Evolutionary conservation across 2,888 invertebrate genomes (phyloP).

Genomic region (Orthonychiurus folsomi): DNA sequence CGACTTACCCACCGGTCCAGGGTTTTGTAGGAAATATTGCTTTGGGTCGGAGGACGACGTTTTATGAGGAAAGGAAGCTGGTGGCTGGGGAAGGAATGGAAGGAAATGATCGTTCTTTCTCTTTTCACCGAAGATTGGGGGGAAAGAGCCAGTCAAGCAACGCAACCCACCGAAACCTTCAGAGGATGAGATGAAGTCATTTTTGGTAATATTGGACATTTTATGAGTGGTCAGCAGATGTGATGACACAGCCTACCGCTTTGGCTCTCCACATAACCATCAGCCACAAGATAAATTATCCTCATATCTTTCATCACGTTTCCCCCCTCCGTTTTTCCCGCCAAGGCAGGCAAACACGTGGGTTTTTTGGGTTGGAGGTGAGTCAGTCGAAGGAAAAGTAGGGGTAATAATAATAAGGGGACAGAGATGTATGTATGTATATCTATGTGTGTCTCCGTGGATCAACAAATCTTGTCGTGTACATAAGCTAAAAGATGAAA

Average conservation of each 20-base stretch:
- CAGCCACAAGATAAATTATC: not conserved
- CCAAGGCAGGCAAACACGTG: too few species aligned
- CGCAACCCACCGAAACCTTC: too few species aligned
- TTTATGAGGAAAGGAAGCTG: slow-evolving; percentile 1
- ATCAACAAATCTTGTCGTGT: not conserved
- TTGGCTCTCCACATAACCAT: slow-evolving; percentile 8
- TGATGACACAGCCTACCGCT: not conserved
- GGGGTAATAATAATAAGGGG: not conserved
- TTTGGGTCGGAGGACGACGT: not conserved
- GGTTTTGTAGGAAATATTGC: not conserved
- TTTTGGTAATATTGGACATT: slow-evolving; percentile 12
- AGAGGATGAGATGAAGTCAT: slow-evolving; percentile 10
- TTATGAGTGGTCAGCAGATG: slow-evolving; percentile 13
- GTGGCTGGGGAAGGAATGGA: not conserved
- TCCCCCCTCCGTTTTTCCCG: not conserved
- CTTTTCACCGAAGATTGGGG: not conserved
- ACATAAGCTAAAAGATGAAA: not conserved
- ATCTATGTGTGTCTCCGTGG: too few species aligned
- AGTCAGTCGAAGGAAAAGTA: too few species aligned
- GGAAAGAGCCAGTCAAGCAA: too few species aligned
- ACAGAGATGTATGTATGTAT: not conserved
- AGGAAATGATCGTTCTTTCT: too few species aligned
- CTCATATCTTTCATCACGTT: not conserved
- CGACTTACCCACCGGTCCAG: not conserved
- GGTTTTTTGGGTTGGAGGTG: too few species aligned